Evolutionary conservation across 2,113 vertebrate species (phyloP).

Genomic region (Struthidea cinerea): DNA sequence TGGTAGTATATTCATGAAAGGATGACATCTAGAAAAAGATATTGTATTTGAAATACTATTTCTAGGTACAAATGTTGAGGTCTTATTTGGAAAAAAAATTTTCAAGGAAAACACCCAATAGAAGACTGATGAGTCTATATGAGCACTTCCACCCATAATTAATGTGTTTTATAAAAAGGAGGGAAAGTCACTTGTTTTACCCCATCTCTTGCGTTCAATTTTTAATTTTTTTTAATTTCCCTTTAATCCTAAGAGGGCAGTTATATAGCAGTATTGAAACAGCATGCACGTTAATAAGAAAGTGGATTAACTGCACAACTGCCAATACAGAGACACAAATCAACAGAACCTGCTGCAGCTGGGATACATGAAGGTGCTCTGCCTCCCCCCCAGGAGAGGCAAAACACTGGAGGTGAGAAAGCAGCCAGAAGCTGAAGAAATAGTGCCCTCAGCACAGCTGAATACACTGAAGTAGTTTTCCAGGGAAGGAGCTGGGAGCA

Average conservation of each 20-base stretch:
- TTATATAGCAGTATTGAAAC: not conserved
- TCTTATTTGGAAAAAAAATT: not conserved
- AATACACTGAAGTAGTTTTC: not conserved
- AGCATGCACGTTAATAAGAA: not conserved
- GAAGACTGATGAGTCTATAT: not conserved
- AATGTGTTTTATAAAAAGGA: not conserved
- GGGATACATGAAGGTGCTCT: not conserved
- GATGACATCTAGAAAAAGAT: not conserved
- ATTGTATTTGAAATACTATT: not conserved
- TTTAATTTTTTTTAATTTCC: not conserved
- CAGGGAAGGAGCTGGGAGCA: not conserved
- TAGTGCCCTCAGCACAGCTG: not conserved
- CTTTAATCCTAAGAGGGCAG: not conserved
- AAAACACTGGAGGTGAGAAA: not conserved
- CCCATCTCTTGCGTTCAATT: not conserved
- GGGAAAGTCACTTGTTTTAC: not conserved
- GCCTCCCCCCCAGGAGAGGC: not conserved
- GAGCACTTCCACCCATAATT: not conserved
- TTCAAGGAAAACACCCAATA: not conserved
- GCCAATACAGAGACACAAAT: not conserved
- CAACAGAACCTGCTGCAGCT: not conserved
- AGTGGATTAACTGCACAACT: not conserved
- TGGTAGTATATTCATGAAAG: not conserved
- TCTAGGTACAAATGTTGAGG: not conserved
- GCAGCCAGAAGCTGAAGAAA: not conserved